Percentiles rank a stretch among this genome's conserved stretches.
phyloP scores from a whole-genome alignment of 92 coral and sea anemone species.

The Paragorgia papillata region DNA sequence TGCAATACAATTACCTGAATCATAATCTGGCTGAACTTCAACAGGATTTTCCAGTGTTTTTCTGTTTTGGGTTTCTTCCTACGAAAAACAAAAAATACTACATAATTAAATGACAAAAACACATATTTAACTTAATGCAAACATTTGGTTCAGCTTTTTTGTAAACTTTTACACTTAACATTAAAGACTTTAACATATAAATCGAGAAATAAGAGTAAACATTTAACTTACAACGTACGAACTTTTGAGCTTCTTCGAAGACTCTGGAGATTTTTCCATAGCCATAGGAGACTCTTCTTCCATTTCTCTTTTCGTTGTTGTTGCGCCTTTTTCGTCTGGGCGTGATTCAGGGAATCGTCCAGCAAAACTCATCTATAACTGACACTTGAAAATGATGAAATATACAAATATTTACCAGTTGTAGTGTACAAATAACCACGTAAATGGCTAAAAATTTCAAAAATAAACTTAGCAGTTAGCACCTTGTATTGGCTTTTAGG shows the following conservation, averaged over 20 bases:
- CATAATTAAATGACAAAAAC: no score
- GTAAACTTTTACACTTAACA: no score
- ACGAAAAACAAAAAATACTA: neutral
- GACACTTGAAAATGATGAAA: no score
- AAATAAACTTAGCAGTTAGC: no score
- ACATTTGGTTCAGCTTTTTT: no score
- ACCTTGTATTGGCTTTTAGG: no score
- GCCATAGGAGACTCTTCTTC: neutral
- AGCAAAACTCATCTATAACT: conserved; percentile 31
- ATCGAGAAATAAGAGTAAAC: neutral
- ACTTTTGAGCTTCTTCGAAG: conserved; percentile 25
- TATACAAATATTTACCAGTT: no score
- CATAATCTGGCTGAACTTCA: conserved; percentile 33
- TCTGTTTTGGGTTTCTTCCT: conserved; percentile 1
- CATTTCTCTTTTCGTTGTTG: conserved; percentile 18
- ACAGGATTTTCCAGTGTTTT: conserved; percentile 14
- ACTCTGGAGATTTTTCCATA: neutral
- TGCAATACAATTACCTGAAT: neutral
- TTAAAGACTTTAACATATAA: neutral
- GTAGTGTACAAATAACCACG: no score
- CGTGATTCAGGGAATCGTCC: conserved; percentile 8
- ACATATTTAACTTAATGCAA: no score
- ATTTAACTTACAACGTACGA: conserved; percentile 21
- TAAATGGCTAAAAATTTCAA: no score
- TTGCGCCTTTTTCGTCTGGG: neutral